Base-by-base conservation (phyloP, 2,797 vertebrate genomes). In the Epinephelus malabaricus region DNA sequence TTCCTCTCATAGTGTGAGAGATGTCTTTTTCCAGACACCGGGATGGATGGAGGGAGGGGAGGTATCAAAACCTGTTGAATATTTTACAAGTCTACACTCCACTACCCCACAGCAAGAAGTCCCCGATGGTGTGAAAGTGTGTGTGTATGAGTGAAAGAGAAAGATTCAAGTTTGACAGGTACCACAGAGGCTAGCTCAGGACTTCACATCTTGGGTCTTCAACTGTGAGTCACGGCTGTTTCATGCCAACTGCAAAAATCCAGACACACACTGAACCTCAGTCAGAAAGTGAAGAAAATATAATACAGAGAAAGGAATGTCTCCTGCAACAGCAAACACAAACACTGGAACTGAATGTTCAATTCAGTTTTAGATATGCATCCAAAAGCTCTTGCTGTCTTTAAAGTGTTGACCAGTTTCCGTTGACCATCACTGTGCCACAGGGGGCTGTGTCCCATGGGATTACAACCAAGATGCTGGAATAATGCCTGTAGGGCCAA, bases 11-110 rank as follows among this genome's bases (percentile, higher is more conserved):
- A 56, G 76, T 76, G 76, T 83, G 69, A 76, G 63, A 66, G 75
- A 87, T 80, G 79, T 83, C 84, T 89, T 77, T 84, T 81, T 85
- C 60, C 67, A 84, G 81, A 64, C 69, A 76, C 40, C 23, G 15
- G 67, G 64, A 61, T 73, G 69, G 81, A 84, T 43, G 64, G 69
- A 80, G 73, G 62, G 74, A 70, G 85, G 47, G 68, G 25, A 76
- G 76, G 72, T 83, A 86, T 89, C 80, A 79, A 83, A 90, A 89
- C 87, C 79, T 91, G 83, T 80, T 92, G 79, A 92, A 92, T 90
- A 90, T 90, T 91, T 92, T 83, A 90, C 60, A 68, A 84, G 80
- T 82, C 79, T 77, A 55, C 73, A 79, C 82, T 89, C 71, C 73
- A 83, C 75, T 86, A 82, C 81, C 85, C 76, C 78, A 84, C 79